A percentile compares a stretch with the other conserved stretches of the same genome.
Conservation (phyloP, 2,888 invertebrate species). For the Drosophila acutilabella region DNA sequence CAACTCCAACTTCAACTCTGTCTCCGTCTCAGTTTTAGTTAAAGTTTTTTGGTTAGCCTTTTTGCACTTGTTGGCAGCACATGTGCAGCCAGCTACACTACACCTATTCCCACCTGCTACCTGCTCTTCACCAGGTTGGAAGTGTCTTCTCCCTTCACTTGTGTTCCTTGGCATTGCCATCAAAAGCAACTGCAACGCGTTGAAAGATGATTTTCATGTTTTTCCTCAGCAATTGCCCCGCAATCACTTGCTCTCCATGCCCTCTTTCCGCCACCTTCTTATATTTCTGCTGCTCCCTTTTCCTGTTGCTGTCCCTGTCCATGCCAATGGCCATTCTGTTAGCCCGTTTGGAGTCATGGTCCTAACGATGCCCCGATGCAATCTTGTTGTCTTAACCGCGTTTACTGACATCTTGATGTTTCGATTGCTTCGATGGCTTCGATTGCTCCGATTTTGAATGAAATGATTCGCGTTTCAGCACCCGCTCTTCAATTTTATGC, state of each 20-base stretch:
- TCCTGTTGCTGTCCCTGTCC: neutral
- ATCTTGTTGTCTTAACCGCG: constrained; percentile 75
- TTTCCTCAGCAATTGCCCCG: constrained; percentile 51
- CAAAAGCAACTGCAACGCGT: constrained; percentile 56
- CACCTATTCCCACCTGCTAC: constrained; percentile 7
- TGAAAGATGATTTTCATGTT: constrained; percentile 82
- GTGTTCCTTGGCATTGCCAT: neutral
- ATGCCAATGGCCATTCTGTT: constrained; percentile 15
- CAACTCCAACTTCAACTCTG: neutral
- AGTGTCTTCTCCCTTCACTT: constrained; percentile 24
- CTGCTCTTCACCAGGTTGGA: constrained; percentile 43
- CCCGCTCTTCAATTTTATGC: constrained; percentile 60
- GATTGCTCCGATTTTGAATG: constrained; percentile 77
- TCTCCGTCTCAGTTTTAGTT: constrained; percentile 36
- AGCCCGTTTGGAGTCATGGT: constrained; percentile 46
- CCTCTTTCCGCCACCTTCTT: neutral
- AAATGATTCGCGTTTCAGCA: constrained; percentile 66
- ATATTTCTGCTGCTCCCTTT: neutral
- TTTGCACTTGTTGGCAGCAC: constrained; percentile 56
- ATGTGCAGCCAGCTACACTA: constrained; percentile 30
- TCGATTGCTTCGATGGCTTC: constrained; percentile 72
- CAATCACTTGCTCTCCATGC: constrained; percentile 7
- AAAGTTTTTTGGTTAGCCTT: constrained; percentile 39
- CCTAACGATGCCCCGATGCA: constrained; percentile 71
- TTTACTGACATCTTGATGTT: constrained; percentile 78